Base-by-base conservation (phyloP, 2,797 vertebrate genomes). In the Otolemur crassicaudatus region DNA sequence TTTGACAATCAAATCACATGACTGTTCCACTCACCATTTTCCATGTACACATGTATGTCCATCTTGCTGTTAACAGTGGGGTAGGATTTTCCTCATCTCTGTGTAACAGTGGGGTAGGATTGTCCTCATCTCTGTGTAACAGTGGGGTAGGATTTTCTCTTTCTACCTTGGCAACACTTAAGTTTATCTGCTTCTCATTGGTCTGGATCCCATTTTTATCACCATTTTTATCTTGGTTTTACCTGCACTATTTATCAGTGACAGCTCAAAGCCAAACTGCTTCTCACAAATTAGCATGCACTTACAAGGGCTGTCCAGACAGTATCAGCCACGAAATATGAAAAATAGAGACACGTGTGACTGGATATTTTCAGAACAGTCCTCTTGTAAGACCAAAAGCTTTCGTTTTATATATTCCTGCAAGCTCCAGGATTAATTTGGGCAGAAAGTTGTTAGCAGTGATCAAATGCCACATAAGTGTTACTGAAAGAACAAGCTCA, bases 391-490 rank as follows among this genome's bases (percentile, higher is more conserved):
- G 63, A 73, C 67, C 80, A 82, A 94, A 76, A 86, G 25, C 4
- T 63, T 94, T 91, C 85, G 16, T 67, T 40, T 29, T 91, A 72
- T n/a, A 79, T 87, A 84, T 85, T 95, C 84, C 93, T 96, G 49
- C 91, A 73, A 77, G 85, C n/a, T 92, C 76, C 29, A 63, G 69
- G 43, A 83, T 90, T 92, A 79, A 92, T 94, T 83, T 69, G 25
- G 81, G 56, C 6, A 73, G 88, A 94, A 95, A 91, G 29, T 95
- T 97, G 83, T 87, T 97, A 87, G n/a, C 83, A 75, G 69, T 85
- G 70, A 95, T 96, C 58, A 96, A 96, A 96, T 96, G 84, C 58
- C 76, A 90, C 87, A 90, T 90, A 93, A 80, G 91, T 95, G 73
- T 65, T 91, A 43, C 34, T 87, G 93, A 97, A 80, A 60, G 61